These are phyloP conservation scores for Morphnarchus princeps DNA, from an alignment of 2,113 vertebrate genomes.

Conservation along the genomic window DNA sequence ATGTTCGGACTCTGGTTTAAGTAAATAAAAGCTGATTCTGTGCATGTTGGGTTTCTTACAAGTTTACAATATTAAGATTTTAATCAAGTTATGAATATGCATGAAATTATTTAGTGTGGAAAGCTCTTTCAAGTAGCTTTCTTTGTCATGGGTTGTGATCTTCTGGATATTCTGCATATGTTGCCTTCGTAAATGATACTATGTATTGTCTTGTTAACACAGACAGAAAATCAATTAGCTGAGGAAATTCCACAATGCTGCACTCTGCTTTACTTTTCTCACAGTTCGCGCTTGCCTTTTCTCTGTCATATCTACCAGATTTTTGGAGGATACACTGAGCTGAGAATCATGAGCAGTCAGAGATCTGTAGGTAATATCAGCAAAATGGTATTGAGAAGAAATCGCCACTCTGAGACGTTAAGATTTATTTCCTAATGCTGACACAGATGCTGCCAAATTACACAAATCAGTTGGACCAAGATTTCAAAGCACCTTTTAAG, in stretches of 20 bases:
- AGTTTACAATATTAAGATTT: not conserved
- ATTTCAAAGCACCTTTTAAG: not conserved
- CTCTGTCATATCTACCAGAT: not conserved
- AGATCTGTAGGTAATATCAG: not conserved
- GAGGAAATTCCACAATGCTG: not conserved
- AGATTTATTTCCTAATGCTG: not conserved
- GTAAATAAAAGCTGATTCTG: not conserved
- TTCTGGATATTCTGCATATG: not conserved
- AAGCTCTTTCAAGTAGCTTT: not conserved
- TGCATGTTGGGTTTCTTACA: not conserved
- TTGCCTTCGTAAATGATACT: not conserved
- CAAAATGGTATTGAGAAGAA: not conserved
- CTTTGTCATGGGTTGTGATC: not conserved
- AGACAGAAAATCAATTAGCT: not conserved
- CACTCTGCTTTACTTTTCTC: not conserved
- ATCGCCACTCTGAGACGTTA: not conserved
- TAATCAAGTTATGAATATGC: not conserved
- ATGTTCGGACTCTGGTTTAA: not conserved
- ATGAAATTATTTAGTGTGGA: not conserved
- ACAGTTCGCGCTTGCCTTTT: not conserved
- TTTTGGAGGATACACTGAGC: not conserved
- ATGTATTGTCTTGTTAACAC: not conserved
- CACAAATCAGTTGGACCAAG: not conserved
- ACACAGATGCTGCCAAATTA: rapidly evolving
- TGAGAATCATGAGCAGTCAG: not conserved